These are phyloP conservation scores for Xestia rhomboidea DNA, from an alignment of 2,888 invertebrate genomes.

Conservation along the genomic window DNA sequence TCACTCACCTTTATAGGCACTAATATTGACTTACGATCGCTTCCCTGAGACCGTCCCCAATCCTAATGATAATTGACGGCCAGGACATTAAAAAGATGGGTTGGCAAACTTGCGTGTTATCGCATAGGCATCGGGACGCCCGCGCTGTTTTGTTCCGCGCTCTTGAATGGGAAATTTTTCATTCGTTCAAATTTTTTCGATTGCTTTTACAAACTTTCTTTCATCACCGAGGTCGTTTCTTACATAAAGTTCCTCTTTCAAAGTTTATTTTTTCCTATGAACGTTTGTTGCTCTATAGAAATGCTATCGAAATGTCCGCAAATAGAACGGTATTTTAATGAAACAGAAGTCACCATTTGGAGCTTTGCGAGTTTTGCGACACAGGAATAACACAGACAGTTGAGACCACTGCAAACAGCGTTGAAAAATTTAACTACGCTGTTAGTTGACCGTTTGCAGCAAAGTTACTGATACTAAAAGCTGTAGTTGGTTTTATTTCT, in stretches of 20 bases:
- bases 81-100: slow-evolving; percentile 85
- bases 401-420: slow-evolving; percentile 72
- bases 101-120: slow-evolving; percentile 84
- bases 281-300: slow-evolving; percentile 58
- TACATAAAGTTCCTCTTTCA: slow-evolving; percentile 41
- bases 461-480: slow-evolving; percentile 60
- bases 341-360: slow-evolving; percentile 60
- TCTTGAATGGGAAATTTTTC: slow-evolving; percentile 71
- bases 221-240: slow-evolving; percentile 54
- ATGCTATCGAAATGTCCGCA: slow-evolving; percentile 57
- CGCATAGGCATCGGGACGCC: slow-evolving; percentile 67
- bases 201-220: slow-evolving; percentile 74
- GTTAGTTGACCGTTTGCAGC: slow-evolving; percentile 60
- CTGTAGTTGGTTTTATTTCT: slow-evolving; percentile 61
- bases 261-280: slow-evolving; percentile 52
- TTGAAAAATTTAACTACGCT: slow-evolving; percentile 62
- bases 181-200: slow-evolving; percentile 67
- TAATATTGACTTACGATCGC: slow-evolving; percentile 87
- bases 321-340: slow-evolving; percentile 61
- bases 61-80: slow-evolving; percentile 88
- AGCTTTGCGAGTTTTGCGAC: slow-evolving; percentile 58
- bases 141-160: slow-evolving; percentile 61
- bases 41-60: slow-evolving; percentile 76
- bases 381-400: slow-evolving; percentile 67
- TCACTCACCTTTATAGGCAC: slow-evolving; percentile 88